Evolutionary conservation across 2,888 invertebrate genomes (phyloP).

Genomic region (Phymatocera aterrima): DNA sequence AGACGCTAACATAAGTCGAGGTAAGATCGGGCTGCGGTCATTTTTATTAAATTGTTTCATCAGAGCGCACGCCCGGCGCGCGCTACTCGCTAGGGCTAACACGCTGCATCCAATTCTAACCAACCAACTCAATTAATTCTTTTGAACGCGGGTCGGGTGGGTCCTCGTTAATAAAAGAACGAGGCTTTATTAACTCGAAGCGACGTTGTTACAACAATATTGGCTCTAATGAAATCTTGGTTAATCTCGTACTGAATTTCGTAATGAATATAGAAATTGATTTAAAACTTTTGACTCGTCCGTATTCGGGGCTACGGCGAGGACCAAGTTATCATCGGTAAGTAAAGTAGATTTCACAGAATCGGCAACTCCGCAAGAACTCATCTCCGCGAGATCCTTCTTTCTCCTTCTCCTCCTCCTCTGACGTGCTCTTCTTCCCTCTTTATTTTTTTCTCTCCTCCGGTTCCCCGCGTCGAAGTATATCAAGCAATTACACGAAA

Average conservation of each 20-base stretch:
- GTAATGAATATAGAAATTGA: conserved; percentile 43
- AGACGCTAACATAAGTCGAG: not conserved
- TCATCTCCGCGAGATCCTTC: not conserved
- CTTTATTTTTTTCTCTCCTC: not conserved
- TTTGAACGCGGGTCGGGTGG: conserved; percentile 50
- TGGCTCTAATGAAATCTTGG: conserved; percentile 71
- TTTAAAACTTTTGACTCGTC: conserved; percentile 32
- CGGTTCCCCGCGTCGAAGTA: not conserved
- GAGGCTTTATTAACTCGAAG: conserved; percentile 38
- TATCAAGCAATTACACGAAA: conserved; percentile 1
- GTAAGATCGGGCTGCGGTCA: conserved; percentile 44
- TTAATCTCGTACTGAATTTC: conserved; percentile 61
- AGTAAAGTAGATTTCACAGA: conserved; percentile 37
- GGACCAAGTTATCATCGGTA: conserved; percentile 33
- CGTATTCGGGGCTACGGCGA: conserved; percentile 21
- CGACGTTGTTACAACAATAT: conserved; percentile 54
- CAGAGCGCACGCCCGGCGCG: conserved; percentile 42
- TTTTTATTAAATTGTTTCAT: conserved; percentile 46
- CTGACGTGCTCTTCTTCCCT: too few species aligned
- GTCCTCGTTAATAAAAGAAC: conserved; percentile 43
- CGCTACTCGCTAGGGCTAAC: conserved; percentile 63
- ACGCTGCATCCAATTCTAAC: conserved; percentile 73
- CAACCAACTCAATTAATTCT: conserved; percentile 74
- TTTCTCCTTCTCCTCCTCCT: not conserved
- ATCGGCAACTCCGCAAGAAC: conserved; percentile 35